phyloP scores from a whole-genome alignment of 1,140 invertebrate genomes.

The Drosophila nigromelanica region DNA sequence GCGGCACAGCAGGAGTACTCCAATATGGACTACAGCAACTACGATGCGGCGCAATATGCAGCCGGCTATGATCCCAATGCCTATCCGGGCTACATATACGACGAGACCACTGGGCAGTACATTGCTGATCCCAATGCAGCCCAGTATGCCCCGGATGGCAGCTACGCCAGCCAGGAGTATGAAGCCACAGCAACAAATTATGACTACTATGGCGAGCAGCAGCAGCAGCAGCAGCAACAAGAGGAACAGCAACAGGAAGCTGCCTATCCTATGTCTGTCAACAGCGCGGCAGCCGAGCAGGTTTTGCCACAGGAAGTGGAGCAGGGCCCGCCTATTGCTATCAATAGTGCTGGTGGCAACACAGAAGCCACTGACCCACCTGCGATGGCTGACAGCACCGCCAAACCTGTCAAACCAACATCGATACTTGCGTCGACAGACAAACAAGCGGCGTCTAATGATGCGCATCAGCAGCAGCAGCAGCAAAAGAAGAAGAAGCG shows the following conservation, averaged over 20 bases:
- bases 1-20: constrained; percentile 66
- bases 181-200: constrained; percentile 52
- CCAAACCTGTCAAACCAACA: constrained; percentile 61
- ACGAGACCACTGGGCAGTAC: constrained; percentile 76
- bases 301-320: constrained; percentile 50
- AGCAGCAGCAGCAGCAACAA: constrained; percentile 38
- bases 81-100: constrained; percentile 81
- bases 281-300: constrained; percentile 20
- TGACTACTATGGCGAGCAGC: constrained; percentile 64
- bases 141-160: constrained; percentile 63
- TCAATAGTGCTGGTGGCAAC: constrained; percentile 10
- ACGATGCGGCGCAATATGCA: constrained; percentile 69
- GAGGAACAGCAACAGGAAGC: constrained; percentile 45
- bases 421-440: constrained; percentile 79
- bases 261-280: constrained; percentile 51
- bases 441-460: constrained; percentile 74
- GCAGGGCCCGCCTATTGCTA: constrained; percentile 9
- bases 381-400: background rate
- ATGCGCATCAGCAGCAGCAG: constrained; percentile 68
- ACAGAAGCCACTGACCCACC: constrained; percentile 32
- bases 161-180: constrained; percentile 66
- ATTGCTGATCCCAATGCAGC: constrained; percentile 75
- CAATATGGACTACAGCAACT: constrained; percentile 78
- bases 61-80: constrained; percentile 74
- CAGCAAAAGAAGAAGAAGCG: constrained; percentile 82